Percentiles rank a stretch among this genome's conserved stretches.
Conservation (phyloP, 2,797 vertebrate genomes). For the Caiman crocodilus region DNA sequence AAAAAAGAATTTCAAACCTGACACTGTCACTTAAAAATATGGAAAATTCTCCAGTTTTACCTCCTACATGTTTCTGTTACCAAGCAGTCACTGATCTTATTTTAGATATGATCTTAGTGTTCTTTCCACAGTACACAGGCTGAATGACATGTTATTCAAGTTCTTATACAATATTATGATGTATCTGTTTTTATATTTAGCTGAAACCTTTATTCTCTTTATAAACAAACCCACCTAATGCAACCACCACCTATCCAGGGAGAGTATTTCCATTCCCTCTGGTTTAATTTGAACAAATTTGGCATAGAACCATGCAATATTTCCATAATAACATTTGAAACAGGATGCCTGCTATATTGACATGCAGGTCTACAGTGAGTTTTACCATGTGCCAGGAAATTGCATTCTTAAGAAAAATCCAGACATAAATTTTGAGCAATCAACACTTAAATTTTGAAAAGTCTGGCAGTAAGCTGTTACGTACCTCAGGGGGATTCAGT, state of each 20-base stretch:
- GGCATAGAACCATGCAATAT: constrained; percentile 72
- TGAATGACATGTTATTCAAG: constrained; percentile 79
- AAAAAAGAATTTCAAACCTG: neutral
- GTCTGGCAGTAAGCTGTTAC: constrained; percentile 76
- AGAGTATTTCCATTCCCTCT: constrained; percentile 74
- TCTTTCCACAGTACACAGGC: constrained; percentile 74
- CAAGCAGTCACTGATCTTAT: constrained; percentile 76
- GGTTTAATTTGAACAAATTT: constrained; percentile 78
- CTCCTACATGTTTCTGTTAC: constrained; percentile 85
- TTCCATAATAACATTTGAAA: constrained; percentile 81
- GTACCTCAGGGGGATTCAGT: constrained; percentile 61
- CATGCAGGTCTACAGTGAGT: constrained; percentile 68
- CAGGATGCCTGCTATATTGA: constrained; percentile 79
- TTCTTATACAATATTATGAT: constrained; percentile 78
- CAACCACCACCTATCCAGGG: constrained; percentile 59
- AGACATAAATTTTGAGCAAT: constrained; percentile 76
- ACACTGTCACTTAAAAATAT: constrained; percentile 76
- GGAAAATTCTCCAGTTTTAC: constrained; percentile 80
- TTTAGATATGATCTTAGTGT: constrained; percentile 79
- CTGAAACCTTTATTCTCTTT: constrained; percentile 75
- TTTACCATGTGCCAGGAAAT: constrained; percentile 79
- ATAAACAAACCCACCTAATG: constrained; percentile 80
- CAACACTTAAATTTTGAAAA: constrained; percentile 73
- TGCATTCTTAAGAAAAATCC: constrained; percentile 78
- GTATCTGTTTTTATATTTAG: constrained; percentile 82